Percentiles rank a stretch among this genome's conserved stretches.
Evolutionary conservation across 2,113 vertebrate species (phyloP).

Genomic region (Hyaena hyaena): DNA sequence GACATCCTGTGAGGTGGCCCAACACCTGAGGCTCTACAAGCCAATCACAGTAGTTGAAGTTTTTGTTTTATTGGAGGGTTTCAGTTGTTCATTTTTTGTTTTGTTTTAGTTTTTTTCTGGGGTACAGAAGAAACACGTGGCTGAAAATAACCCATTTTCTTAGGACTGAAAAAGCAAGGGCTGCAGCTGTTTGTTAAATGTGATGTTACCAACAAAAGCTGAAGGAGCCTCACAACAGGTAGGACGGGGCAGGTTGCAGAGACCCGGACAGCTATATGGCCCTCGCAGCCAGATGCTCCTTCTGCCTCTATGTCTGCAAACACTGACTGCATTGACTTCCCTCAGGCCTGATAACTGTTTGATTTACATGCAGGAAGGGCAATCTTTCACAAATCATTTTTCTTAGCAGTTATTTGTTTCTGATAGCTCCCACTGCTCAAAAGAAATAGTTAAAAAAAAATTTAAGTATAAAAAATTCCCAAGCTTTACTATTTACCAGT

Average conservation of each 20-base stretch:
- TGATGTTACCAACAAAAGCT: slow-evolving; percentile 46
- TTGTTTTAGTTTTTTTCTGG: neutral
- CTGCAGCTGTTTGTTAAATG: neutral
- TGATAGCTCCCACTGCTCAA: neutral
- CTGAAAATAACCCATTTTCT: slow-evolving; percentile 12
- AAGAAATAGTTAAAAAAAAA: neutral
- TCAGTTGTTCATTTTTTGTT: neutral
- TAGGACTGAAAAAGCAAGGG: neutral
- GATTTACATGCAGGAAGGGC: neutral
- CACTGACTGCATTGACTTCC: neutral
- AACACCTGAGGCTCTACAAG: neutral
- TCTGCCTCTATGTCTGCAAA: neutral
- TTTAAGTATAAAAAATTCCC: neutral
- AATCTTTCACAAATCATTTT: neutral
- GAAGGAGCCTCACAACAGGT: neutral
- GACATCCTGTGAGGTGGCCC: neutral
- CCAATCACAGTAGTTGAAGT: neutral
- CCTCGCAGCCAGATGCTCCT: neutral
- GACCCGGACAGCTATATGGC: neutral
- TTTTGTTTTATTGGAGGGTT: neutral
- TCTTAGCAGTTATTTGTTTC: neutral
- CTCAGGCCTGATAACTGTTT: neutral
- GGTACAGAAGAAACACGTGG: neutral
- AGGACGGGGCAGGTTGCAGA: neutral
- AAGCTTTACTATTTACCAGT: neutral